Conservation (phyloP, 1,140 invertebrate species). For the Drosophila truncata region DNA sequence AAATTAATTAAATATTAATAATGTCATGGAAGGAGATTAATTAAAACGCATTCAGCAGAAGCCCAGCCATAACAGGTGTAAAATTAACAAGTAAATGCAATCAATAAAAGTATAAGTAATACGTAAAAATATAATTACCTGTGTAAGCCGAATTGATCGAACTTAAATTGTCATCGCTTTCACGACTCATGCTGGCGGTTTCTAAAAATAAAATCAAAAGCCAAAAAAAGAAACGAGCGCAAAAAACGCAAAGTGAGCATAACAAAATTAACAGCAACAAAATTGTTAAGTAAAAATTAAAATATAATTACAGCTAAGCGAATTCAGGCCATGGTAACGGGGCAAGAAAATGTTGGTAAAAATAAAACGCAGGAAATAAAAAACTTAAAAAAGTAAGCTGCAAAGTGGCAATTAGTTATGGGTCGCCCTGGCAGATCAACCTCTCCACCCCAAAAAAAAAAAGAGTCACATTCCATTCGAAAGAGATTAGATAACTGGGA, state of each 20-base stretch:
- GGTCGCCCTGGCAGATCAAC: constrained; percentile 43
- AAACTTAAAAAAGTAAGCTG: constrained; percentile 10
- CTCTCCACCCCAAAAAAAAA: constrained; percentile 15
- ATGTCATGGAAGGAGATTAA: constrained; percentile 48
- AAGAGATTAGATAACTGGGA: constrained; percentile 45
- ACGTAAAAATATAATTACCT: constrained; percentile 70
- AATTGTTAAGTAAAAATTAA: constrained; percentile 55
- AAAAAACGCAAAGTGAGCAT: constrained; percentile 49
- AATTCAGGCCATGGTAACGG: constrained; percentile 73
- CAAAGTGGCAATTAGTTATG: constrained; percentile 74
- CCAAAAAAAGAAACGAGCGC: constrained; percentile 46
- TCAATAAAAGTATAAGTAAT: constrained; percentile 40
- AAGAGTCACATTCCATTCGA: constrained; percentile 22
- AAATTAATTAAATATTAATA: constrained; percentile 48
- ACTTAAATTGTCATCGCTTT: constrained; percentile 85
- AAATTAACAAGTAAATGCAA: constrained; percentile 40
- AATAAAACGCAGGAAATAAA: constrained; percentile 41
- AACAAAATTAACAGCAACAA: constrained; percentile 47
- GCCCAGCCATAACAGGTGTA: constrained; percentile 39
- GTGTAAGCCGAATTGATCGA: constrained; percentile 83
- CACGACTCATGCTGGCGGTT: constrained; percentile 84
- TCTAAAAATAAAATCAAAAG: constrained; percentile 77
- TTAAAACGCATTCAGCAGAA: constrained; percentile 53
- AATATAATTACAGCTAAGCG: constrained; percentile 66
- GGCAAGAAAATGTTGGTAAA: constrained; percentile 59